phyloP scores from a whole-genome alignment of 2,797 vertebrate species.

The Hydrophis major region DNA sequence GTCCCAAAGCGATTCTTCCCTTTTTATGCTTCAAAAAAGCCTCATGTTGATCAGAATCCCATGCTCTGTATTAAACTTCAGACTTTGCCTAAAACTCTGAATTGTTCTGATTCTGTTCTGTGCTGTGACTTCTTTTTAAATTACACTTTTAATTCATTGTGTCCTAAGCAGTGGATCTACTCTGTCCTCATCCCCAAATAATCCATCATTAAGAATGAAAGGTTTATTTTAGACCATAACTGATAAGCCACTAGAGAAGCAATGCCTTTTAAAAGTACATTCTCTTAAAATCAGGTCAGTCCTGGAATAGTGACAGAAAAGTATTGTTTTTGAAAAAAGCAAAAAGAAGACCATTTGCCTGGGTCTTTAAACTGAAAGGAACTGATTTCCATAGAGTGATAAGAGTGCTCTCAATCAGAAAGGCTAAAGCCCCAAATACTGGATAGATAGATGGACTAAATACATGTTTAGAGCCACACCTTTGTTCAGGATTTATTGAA shows the following conservation, averaged over 20 bases:
- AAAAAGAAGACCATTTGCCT: background rate
- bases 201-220: background rate
- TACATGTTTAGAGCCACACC: conserved; percentile 28
- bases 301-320: conserved; percentile 1
- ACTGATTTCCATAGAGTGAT: conserved; percentile 52
- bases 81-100: background rate
- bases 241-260: conserved; percentile 7
- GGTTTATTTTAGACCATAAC: background rate
- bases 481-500: conserved; percentile 59
- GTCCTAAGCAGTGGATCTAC: background rate
- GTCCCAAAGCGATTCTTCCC: background rate
- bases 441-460: conserved; percentile 58
- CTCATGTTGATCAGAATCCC: background rate
- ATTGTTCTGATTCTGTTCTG: background rate
- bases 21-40: background rate
- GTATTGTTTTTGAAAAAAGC: conserved; percentile 9
- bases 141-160: background rate
- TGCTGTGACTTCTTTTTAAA: background rate
- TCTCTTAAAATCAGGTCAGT: conserved; percentile 3
- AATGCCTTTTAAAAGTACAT: background rate
- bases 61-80: background rate
- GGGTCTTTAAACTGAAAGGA: conserved; percentile 36
- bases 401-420: conserved; percentile 26
- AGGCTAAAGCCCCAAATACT: conserved; percentile 59
- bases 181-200: background rate